phyloP scores from a whole-genome alignment of 2,888 invertebrate genomes.

The Macaria liturata region DNA sequence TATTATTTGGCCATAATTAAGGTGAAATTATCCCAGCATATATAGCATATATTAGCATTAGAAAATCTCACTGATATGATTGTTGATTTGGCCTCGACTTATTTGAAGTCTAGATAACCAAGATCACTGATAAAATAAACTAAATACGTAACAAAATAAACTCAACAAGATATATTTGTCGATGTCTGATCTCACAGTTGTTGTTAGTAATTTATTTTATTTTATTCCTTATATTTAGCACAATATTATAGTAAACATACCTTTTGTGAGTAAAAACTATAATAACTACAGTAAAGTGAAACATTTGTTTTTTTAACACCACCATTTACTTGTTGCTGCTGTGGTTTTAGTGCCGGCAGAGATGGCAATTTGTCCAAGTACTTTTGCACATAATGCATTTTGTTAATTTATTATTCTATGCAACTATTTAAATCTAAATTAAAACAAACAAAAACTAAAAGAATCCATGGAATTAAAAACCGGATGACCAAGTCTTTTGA shows the following conservation, averaged over 20 bases:
- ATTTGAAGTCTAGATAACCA: neutral
- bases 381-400: conserved; percentile 76
- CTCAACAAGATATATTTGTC: neutral
- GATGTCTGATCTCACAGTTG: neutral
- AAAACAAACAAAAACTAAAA: conserved; percentile 29
- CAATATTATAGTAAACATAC: conserved; percentile 61
- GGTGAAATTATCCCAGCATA: too few relatives aligned
- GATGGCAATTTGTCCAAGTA: conserved; percentile 67
- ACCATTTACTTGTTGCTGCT: conserved; percentile 45
- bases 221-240: neutral
- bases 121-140: neutral
- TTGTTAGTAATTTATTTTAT: neutral
- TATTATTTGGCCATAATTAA: too few relatives aligned
- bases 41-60: too few relatives aligned
- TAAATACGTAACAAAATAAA: neutral
- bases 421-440: conserved; percentile 31
- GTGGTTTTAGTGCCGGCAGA: conserved; percentile 50
- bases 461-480: conserved; percentile 39
- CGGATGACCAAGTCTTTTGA: conserved; percentile 47
- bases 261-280: conserved; percentile 90
- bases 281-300: conserved; percentile 86
- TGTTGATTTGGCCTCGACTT: neutral
- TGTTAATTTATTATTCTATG: conserved; percentile 23
- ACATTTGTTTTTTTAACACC: conserved; percentile 72
- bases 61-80: neutral